These are phyloP conservation scores for Hirundo rustica DNA, from an alignment of 2,797 vertebrate species.

Conservation along the genomic window DNA sequence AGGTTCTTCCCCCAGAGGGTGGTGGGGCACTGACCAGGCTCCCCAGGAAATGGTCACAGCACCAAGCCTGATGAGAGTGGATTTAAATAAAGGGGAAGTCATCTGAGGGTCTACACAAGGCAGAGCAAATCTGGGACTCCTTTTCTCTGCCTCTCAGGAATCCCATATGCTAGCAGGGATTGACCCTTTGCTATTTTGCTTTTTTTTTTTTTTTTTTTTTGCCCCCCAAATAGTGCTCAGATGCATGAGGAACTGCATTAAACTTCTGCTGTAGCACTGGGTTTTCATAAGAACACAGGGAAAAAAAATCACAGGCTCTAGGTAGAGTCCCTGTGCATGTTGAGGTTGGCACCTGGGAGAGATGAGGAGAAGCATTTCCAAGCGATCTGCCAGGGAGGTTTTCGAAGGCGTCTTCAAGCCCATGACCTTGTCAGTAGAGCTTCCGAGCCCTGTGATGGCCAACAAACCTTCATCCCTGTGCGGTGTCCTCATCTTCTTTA, in stretches of 20 bases:
- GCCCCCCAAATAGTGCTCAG: not conserved
- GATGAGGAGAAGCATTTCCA: not conserved
- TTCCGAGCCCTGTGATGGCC: not conserved
- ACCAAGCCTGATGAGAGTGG: not conserved
- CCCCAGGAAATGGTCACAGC: not conserved
- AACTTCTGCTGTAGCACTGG: not conserved
- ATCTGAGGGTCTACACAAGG: not conserved
- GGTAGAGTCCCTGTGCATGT: not conserved
- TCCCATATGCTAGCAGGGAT: not conserved
- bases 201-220: fast-evolving
- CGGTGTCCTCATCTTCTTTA: constrained; percentile 19
- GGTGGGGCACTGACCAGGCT: not conserved
- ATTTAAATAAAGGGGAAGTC: not conserved
- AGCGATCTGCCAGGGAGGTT: not conserved
- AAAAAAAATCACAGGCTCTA: not conserved
- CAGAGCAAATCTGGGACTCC: not conserved
- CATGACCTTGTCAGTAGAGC: constrained; percentile 15
- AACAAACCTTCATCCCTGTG: not conserved
- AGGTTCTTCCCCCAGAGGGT: not conserved
- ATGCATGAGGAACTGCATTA: not conserved
- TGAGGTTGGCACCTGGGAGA: not conserved
- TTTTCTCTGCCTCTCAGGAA: not conserved
- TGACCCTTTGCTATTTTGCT: not conserved
- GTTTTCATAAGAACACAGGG: not conserved
- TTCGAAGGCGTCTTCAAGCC: not conserved